phyloP scores from a whole-genome alignment of 2,888 invertebrate species.

The Craniophora ligustri region DNA sequence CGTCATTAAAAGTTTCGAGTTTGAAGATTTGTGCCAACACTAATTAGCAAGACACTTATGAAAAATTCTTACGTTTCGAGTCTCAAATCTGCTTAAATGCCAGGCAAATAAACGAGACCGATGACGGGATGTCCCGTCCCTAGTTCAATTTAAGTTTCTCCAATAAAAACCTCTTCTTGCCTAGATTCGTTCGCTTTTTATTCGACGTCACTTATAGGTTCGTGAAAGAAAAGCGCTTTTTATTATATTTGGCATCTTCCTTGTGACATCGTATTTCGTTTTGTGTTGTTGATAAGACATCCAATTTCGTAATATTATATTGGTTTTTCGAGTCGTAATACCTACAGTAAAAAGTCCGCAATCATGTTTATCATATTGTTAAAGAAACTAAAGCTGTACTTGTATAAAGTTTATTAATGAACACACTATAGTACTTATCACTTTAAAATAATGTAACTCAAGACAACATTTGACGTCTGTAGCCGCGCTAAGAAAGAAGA shows the following conservation, averaged over 20 bases:
- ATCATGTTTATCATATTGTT: too few species aligned
- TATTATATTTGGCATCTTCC: slow-evolving; percentile 39
- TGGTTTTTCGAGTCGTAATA: not conserved
- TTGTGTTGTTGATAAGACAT: not conserved
- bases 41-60: slow-evolving; percentile 83
- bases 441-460: too few species aligned
- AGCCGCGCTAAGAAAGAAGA: too few species aligned
- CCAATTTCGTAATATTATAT: not conserved
- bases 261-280: slow-evolving; percentile 12
- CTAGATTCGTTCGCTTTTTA: slow-evolving; percentile 37
- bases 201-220: slow-evolving; percentile 32
- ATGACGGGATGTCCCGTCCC: slow-evolving; percentile 38
- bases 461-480: too few species aligned
- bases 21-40: slow-evolving; percentile 84
- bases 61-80: slow-evolving; percentile 62
- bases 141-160: slow-evolving; percentile 48
- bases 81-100: slow-evolving; percentile 45
- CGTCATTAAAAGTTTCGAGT: slow-evolving; percentile 86
- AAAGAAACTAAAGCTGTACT: too few species aligned
- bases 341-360: too few species aligned
- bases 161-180: slow-evolving; percentile 29
- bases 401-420: too few species aligned
- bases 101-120: slow-evolving; percentile 56
- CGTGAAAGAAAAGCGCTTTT: slow-evolving; percentile 37
- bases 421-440: too few species aligned